Percentiles rank a stretch among this genome's conserved stretches.
Evolutionary conservation across 2,113 vertebrate genomes (phyloP).

Genomic region (Ginglymostoma cirratum): DNA sequence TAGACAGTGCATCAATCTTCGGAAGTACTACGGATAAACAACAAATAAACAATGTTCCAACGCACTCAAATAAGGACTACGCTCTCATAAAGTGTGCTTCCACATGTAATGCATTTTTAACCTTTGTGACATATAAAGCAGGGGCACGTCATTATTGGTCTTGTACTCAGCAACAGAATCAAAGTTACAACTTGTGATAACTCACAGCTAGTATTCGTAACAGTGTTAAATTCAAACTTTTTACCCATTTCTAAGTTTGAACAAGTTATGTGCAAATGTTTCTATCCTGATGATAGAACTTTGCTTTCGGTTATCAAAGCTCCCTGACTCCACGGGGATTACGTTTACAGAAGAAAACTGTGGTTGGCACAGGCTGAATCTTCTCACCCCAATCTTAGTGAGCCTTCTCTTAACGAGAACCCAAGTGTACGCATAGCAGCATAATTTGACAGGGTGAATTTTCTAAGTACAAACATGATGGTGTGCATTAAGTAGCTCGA

Average conservation of each 20-base stretch:
- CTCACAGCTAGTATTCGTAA: background rate
- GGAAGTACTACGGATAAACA: conserved; percentile 70
- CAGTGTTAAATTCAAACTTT: background rate
- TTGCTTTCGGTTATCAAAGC: background rate
- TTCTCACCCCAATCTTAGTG: background rate
- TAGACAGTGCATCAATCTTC: conserved; percentile 61
- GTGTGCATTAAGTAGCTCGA: background rate
- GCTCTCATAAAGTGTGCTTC: background rate
- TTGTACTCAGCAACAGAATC: background rate
- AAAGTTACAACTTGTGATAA: background rate
- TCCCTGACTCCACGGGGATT: background rate
- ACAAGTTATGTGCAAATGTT: background rate
- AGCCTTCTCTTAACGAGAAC: background rate
- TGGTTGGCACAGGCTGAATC: background rate
- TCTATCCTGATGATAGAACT: background rate
- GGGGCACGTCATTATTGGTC: background rate
- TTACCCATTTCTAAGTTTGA: background rate
- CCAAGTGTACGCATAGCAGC: background rate
- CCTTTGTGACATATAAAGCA: background rate
- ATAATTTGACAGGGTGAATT: background rate
- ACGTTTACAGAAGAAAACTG: background rate
- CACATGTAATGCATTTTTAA: background rate
- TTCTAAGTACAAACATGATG: background rate
- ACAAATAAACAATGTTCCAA: conserved; percentile 6
- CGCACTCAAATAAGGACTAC: background rate